Evolutionary conservation across 2,797 vertebrate genomes (phyloP), one percentile per base, ranked within the genome.

Genomic region (Tolypeutes matacus): DNA sequence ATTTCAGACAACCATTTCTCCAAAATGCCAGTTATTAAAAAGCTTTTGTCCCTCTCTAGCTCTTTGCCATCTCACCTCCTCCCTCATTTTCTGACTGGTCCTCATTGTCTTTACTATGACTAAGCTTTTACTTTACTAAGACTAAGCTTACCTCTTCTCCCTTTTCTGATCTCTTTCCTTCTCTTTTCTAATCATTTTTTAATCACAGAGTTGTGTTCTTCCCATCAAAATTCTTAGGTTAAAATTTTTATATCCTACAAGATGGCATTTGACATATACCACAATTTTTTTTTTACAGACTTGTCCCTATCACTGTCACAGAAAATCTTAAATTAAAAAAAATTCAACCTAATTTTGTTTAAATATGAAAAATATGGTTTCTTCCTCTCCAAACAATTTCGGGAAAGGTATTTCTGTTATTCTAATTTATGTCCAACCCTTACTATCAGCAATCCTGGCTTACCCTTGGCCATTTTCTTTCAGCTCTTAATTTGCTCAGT

Each of bases 401-500:
- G 72, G 53, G 65, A 65, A 34, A 1, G 6, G 56, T 49, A 7
- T 62, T 91, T 91, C 51, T 49, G 51, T 36, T 64, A 58, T 82
- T 86, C 46, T 49, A 53, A 75, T 73, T 36, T 34, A 78, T 3
- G 58, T 17, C 39, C 87, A 70, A 5, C 11, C 7, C 58, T 72
- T 53, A 3, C 87, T 31, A 7, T 18, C 58, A 29, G 13, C 31
- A 3, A 69, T 86, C 34, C 69, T 1, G 1, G 58, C 81, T 39
- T 34, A 49, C 65, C 29, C 85, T 20, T 3, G 7, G 21, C 42
- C 56, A 9, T 84, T 84, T 72, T 49, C 75, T 84, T 64, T 46
- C 64, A 85, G 49, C 69, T 89, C 73, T 93, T 73, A 9, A 86
- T 85, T 42, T 64, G 89, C 77, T 92, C 92, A 76, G 62, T 81